A percentile compares a stretch with the other conserved stretches of the same genome.
These are phyloP conservation scores for Rhopilema esculentum DNA, from an alignment of 30 jellyfish, hydroid and myxozoan species.

Conservation along the genomic window DNA sequence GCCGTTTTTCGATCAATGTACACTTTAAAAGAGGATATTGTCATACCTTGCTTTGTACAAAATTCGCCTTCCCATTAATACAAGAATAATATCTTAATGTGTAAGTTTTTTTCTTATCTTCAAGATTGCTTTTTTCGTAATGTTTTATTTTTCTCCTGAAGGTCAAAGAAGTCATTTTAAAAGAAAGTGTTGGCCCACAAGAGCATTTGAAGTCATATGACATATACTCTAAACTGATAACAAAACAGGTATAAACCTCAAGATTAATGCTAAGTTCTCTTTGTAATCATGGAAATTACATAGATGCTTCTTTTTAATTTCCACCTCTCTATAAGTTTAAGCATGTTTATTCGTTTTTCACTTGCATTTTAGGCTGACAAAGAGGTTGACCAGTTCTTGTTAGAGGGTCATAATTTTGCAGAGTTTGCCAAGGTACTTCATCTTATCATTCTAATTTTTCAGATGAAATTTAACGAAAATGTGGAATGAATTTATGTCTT, in stretches of 20 bases:
- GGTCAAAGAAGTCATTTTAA: conserved; percentile 53
- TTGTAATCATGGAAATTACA: too few relatives aligned
- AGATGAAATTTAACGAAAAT: too few relatives aligned
- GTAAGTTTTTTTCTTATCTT: neutral
- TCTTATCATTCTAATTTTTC: neutral
- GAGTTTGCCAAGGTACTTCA: conserved; percentile 56
- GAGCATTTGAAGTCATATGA: conserved; percentile 73
- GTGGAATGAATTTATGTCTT: too few relatives aligned
- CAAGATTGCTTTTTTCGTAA: neutral
- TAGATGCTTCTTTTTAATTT: too few relatives aligned
- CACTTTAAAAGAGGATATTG: too few relatives aligned
- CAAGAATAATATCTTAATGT: too few relatives aligned
- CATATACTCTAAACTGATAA: conserved; percentile 52
- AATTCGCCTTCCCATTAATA: too few relatives aligned
- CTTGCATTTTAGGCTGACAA: conserved; percentile 67
- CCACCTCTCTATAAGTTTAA: too few relatives aligned
- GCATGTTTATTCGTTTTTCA: neutral
- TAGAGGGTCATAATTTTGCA: conserved; percentile 76
- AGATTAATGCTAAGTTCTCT: neutral
- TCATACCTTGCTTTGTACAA: too few relatives aligned
- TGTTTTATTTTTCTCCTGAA: neutral
- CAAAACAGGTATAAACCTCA: conserved; percentile 56
- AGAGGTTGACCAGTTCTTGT: conserved; percentile 75
- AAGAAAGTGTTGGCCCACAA: conserved; percentile 86
- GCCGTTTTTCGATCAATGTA: too few relatives aligned